Base-by-base conservation (phyloP, 2,888 invertebrate species). In the Cheilosia grossa region DNA sequence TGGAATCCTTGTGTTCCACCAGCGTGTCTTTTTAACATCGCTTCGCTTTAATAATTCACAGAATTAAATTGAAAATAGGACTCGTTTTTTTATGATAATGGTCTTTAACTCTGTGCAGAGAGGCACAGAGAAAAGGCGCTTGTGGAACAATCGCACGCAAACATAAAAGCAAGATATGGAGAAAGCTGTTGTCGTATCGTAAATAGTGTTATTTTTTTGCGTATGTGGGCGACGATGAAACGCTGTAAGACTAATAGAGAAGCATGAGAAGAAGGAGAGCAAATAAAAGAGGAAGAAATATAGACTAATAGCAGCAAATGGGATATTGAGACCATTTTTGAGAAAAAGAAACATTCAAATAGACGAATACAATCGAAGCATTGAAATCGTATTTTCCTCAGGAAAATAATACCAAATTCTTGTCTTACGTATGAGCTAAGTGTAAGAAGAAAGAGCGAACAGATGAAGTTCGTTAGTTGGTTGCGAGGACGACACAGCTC, bases 21-120 rank as follows among this genome's bases (percentile, higher is more conserved):
- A 53, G 33, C 19, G 17, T 37, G 49, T 33, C 30, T 4, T 17
- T 30, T 51, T 51, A 15, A 21, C 21, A 51, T 30, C 37, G 49
- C 30, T 54, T 56, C 13, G 40, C 54, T 77, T 69, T 42, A 70
- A 77, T 54, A 66, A 64, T 70, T 78, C 70, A 58, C 70, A 42
- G 67, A 72, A 82, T 82, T 82, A 61, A 82, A 82, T 82, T 78
- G 66, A 82, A 82, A 75, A 70, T 58, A n/a, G 58, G 40, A 66
- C 56, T 66, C 27, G 5, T 30, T 30, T 75, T 73, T 74, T 75
- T 58, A 69, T 33, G 69, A 56, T 69, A 69, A 56, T 44, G 51
- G 13, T 30, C 33, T 54, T 63, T 78, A 54, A 10, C 30, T 33
- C 2, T 17, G n/a, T 54, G 33, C 24, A 24, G 30, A 33, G 54